These are phyloP conservation scores for Limnephilus rhombicus DNA, from an alignment of 2,888 invertebrate species.

Conservation along the genomic window DNA sequence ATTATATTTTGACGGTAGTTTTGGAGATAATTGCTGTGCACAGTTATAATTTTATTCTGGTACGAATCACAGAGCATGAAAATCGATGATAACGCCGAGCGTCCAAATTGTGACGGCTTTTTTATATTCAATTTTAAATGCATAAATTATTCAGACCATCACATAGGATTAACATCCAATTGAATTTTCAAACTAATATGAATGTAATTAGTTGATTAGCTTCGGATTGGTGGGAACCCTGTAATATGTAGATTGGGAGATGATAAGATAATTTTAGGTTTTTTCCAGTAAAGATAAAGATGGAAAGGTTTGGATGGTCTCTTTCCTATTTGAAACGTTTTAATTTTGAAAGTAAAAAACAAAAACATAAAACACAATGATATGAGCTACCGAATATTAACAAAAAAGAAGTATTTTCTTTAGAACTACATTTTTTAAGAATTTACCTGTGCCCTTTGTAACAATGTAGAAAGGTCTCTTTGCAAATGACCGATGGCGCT, in stretches of 20 bases:
- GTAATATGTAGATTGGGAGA: not conserved
- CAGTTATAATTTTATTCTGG: conserved; percentile 4
- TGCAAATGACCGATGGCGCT: not conserved
- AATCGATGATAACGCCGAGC: conserved; percentile 43
- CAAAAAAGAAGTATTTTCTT: too few relatives aligned
- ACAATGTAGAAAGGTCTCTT: not conserved
- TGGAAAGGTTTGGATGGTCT: too few relatives aligned
- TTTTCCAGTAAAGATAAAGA: not conserved
- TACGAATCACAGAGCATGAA: conserved; percentile 37
- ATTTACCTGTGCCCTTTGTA: too few relatives aligned
- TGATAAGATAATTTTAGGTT: not conserved
- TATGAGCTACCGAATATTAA: too few relatives aligned
- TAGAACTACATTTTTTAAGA: too few relatives aligned
- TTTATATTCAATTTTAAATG: conserved; percentile 27
- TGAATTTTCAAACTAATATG: not conserved
- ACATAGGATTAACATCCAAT: not conserved
- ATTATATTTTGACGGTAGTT: conserved; percentile 35
- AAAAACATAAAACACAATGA: too few relatives aligned
- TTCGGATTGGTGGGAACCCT: not conserved
- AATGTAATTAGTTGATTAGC: not conserved
- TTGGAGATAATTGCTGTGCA: conserved; percentile 30
- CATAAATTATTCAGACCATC: conserved; percentile 15
- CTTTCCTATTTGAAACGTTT: too few relatives aligned
- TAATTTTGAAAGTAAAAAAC: too few relatives aligned
- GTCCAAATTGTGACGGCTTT: conserved; percentile 20